A percentile compares a stretch with the other conserved stretches of the same genome.
Evolutionary conservation across 2,797 vertebrate genomes (phyloP).

Genomic region (Pyrocephalus nanus): DNA sequence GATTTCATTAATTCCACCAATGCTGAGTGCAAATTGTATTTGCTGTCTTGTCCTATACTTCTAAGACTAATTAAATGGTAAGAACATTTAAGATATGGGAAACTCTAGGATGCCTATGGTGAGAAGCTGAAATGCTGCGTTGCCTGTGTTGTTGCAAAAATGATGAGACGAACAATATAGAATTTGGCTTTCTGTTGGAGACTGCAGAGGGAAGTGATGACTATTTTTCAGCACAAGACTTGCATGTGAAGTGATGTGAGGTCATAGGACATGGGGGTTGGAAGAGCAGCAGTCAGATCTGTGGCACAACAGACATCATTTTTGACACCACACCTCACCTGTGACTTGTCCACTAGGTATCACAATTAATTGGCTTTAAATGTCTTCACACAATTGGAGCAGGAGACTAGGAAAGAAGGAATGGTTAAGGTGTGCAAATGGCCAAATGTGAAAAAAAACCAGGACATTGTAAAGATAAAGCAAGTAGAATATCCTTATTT

Average conservation of each 20-base stretch:
- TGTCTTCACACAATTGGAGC: neutral
- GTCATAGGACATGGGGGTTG: neutral
- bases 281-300: neutral
- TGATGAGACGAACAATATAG: neutral
- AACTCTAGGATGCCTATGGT: neutral
- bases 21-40: neutral
- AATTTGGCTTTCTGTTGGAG: neutral
- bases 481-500: neutral
- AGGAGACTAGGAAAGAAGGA: neutral
- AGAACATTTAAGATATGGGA: neutral
- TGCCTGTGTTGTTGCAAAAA: neutral
- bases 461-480: neutral
- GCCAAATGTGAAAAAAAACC: neutral
- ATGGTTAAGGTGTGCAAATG: neutral
- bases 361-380: neutral
- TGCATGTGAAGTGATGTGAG: neutral
- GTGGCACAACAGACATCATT: neutral
- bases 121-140: neutral
- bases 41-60: neutral
- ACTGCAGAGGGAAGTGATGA: neutral
- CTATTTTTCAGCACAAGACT: neutral
- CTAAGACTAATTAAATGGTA: neutral
- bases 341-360: neutral
- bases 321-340: neutral
- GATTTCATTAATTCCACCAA: neutral